phyloP scores from a whole-genome alignment of 2,888 invertebrate genomes.

The Sesia bembeciformis region DNA sequence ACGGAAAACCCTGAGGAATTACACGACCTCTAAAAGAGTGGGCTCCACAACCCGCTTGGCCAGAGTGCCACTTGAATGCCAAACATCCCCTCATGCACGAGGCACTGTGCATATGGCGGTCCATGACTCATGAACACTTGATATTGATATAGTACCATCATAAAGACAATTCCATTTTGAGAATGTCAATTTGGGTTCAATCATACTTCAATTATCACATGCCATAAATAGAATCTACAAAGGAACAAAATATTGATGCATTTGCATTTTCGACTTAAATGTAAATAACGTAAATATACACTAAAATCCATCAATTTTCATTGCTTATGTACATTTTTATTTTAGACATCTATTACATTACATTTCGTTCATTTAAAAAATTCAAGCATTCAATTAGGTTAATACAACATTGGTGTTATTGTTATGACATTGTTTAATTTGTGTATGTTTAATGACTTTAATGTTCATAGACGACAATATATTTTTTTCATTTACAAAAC shows the following conservation, averaged over 20 bases:
- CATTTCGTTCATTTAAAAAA: neutral
- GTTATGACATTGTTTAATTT: neutral
- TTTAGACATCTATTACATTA: neutral
- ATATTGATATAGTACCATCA: no score
- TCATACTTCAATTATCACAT: neutral
- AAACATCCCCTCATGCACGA: no score
- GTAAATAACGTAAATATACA: neutral
- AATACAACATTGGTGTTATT: neutral
- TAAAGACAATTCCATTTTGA: neutral
- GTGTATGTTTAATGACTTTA: conserved; percentile 4
- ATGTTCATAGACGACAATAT: neutral
- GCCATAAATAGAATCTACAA: neutral
- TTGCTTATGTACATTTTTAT: neutral
- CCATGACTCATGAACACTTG: no score
- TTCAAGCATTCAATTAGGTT: conserved; percentile 2
- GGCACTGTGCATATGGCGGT: no score
- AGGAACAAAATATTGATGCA: neutral
- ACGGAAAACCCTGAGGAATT: no score
- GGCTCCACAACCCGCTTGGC: no score
- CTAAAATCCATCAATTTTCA: neutral
- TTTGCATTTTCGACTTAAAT: neutral
- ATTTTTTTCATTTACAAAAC: conserved; percentile 6
- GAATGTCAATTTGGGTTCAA: neutral
- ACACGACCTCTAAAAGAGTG: no score
- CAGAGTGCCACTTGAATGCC: no score